Evolutionary conservation across 2,797 vertebrate genomes (phyloP).

Genomic region (Sebastes glaucus): DNA sequence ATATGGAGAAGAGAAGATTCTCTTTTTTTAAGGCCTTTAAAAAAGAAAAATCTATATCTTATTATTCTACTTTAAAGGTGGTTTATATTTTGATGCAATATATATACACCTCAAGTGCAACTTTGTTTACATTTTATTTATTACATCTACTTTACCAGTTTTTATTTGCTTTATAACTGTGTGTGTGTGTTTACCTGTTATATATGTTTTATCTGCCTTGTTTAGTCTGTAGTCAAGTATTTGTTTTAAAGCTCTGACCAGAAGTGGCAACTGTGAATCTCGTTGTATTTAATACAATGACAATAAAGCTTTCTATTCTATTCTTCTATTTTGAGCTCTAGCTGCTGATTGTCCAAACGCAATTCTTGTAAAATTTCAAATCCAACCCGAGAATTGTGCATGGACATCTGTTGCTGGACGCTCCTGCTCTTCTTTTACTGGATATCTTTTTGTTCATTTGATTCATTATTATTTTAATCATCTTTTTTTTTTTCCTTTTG

Average conservation of each 20-base stretch:
- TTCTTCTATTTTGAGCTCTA: conserved; percentile 41
- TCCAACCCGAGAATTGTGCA: conserved; percentile 96
- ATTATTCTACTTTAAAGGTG: background rate
- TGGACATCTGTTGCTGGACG: conserved; percentile 98
- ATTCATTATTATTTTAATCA: background rate
- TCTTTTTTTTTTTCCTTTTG: background rate
- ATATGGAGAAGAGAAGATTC: background rate
- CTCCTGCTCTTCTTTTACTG: conserved; percentile 68
- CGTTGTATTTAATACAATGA: no score
- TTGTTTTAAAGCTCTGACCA: no score
- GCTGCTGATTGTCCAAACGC: conserved; percentile 95
- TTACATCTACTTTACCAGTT: no score
- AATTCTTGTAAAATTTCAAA: conserved; percentile 90
- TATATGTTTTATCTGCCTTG: no score
- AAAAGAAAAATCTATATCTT: background rate
- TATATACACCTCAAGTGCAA: no score
- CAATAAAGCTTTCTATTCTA: no score
- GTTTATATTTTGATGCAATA: background rate
- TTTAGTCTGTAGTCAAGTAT: no score
- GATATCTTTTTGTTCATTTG: background rate
- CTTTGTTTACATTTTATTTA: no score
- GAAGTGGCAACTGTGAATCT: no score
- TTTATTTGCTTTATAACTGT: no score
- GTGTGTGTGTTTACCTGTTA: no score
- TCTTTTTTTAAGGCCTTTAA: background rate